Evolutionary conservation across 2,888 invertebrate species (phyloP), one percentile per base, ranked within the genome.

Genomic region (Autographa pulchrina): DNA sequence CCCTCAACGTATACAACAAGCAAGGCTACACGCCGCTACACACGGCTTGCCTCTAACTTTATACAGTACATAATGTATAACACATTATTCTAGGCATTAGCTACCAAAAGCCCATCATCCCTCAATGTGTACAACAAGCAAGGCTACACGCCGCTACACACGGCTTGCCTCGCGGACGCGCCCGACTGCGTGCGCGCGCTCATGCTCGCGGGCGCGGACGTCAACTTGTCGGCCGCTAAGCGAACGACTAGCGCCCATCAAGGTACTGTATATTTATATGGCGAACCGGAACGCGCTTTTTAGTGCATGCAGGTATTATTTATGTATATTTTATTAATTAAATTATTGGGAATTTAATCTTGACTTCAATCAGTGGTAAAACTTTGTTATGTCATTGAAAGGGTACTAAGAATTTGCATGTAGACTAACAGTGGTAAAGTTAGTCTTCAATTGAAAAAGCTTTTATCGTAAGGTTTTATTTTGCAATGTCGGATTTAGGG

Each of bases 181-280:
- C 98, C 98, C 0, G 98, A 99, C 32, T 98, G 98, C 88, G 98
- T 99, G 0, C 98, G 98, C 86, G 98, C 98, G 2, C 94, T 99
- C 16, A 92, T 99, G 38, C 89, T 97, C 14, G 97, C 98, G 52
- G 99, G 99, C 0, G 99, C 98, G 0, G 98, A 99, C 91, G 98
- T 98, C 6, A 98, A 98, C 88, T 96, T 98, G 48, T 94, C 97
- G 5, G 98, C 98, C 0, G 96, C 96, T 1, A 91, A 89, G 66
- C 84, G 90, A 20, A 83, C 95, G 35, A 94, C 90, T 0, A 87
- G 86, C 66, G 80, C 89, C 0, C 78, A 91, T 64, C 94, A 94
- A 70, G 94, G 94, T 94, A 82, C 64, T 56, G 60, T 68, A 68
- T 31, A 32, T 6, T 59, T 5, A 16, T n/a, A 6, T 43, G 6